Conservation (phyloP, 2,888 invertebrate genomes). For the Melitaea athalia region DNA sequence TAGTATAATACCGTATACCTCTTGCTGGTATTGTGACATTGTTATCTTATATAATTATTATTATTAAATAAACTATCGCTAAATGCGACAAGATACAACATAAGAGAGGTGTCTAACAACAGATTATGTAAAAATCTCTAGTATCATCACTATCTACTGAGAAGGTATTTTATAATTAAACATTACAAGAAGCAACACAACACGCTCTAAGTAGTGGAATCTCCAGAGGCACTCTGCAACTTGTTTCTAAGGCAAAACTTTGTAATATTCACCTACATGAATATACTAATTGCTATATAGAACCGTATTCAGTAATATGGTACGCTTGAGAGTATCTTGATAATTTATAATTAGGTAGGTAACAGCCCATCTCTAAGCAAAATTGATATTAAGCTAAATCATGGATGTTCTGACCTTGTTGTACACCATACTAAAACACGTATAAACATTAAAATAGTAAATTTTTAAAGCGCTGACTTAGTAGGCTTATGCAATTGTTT, state of each 20-base stretch:
- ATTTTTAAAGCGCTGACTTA: too few relatives aligned
- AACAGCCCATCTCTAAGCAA: neutral
- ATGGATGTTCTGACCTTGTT: neutral
- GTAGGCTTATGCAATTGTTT: too few relatives aligned
- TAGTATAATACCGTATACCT: too few relatives aligned
- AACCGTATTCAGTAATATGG: constrained; percentile 12
- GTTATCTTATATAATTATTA: too few relatives aligned
- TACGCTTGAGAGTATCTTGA: neutral
- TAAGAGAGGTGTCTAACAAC: too few relatives aligned
- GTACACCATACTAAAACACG: too few relatives aligned
- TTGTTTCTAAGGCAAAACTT: constrained; percentile 25
- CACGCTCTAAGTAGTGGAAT: constrained; percentile 20
- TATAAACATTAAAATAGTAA: too few relatives aligned
- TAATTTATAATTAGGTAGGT: constrained; percentile 11
- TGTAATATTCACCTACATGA: constrained; percentile 28
- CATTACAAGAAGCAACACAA: constrained; percentile 24
- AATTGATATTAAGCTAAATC: neutral
- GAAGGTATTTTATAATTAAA: constrained; percentile 19
- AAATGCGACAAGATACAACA: too few relatives aligned
- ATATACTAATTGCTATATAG: constrained; percentile 23
- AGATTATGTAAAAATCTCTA: neutral
- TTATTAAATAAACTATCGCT: too few relatives aligned
- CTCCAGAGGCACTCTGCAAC: constrained; percentile 29
- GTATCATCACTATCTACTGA: constrained; percentile 7
- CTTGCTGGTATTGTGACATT: too few relatives aligned